These are phyloP conservation scores for Arizona elegans DNA, from an alignment of 2,113 vertebrate genomes.

Conservation along the genomic window DNA sequence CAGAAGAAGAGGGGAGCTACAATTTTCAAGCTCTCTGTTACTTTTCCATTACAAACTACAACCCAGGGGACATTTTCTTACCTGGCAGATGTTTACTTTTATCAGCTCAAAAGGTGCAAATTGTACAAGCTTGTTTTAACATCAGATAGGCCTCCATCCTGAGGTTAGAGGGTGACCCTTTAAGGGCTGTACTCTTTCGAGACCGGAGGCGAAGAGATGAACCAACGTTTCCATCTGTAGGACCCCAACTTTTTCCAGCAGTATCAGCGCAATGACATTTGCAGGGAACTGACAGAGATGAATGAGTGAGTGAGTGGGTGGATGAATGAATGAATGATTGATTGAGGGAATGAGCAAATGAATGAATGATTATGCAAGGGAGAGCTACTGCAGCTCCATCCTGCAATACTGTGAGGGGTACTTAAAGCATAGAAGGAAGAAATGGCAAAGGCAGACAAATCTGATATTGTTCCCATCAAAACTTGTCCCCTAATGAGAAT, in stretches of 20 bases:
- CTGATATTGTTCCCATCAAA: background rate
- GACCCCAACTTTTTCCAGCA: background rate
- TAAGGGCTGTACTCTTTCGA: background rate
- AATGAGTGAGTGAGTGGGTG: background rate
- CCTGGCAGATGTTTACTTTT: background rate
- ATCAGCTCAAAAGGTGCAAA: background rate
- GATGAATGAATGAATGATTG: background rate
- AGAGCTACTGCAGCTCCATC: background rate
- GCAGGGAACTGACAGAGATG: background rate
- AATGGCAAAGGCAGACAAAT: background rate
- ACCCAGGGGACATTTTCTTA: background rate
- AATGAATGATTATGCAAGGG: background rate
- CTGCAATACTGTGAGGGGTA: background rate
- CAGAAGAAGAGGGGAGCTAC: too few species aligned
- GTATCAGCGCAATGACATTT: background rate
- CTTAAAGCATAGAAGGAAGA: background rate
- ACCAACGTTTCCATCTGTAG: background rate
- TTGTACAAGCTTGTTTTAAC: background rate
- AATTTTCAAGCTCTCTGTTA: background rate
- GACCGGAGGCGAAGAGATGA: background rate
- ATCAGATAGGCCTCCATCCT: background rate
- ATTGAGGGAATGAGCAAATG: background rate
- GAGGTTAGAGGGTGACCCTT: background rate
- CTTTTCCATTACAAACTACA: background rate
- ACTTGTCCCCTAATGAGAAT: background rate